Percentiles rank a stretch among this genome's conserved stretches.
Conservation (phyloP, 2,888 invertebrate genomes). For the Synergus laeviventris region DNA sequence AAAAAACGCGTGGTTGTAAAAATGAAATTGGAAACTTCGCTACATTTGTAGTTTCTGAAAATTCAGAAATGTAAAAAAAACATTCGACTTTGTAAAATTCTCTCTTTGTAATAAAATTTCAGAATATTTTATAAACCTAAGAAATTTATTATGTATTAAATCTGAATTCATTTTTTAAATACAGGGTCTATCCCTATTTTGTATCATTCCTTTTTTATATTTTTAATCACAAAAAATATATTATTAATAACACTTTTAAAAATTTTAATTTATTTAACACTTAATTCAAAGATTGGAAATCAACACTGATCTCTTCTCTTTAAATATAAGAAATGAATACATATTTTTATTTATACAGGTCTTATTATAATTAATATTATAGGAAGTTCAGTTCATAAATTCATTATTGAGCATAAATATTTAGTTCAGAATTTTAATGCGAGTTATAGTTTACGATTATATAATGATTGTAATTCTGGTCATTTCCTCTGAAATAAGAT, state of each 20-base stretch:
- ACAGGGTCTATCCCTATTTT: background rate
- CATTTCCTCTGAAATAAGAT: background rate
- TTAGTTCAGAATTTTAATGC: background rate
- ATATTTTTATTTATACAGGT: too few species aligned
- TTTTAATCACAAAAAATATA: background rate
- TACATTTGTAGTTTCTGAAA: constrained; percentile 34
- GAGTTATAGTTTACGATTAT: background rate
- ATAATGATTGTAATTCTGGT: background rate
- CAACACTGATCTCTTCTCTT: too few species aligned
- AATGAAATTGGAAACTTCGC: background rate
- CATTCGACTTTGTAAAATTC: constrained; percentile 45
- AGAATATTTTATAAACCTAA: constrained; percentile 27
- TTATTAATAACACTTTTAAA: too few species aligned
- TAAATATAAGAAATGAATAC: too few species aligned
- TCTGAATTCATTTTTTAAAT: background rate
- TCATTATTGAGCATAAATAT: background rate
- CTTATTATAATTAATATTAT: too few species aligned
- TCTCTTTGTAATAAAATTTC: constrained; percentile 36
- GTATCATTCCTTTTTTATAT: background rate
- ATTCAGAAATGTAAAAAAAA: constrained; percentile 33
- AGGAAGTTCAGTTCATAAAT: background rate
- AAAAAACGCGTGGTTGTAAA: constrained; percentile 28
- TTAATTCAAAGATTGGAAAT: too few species aligned
- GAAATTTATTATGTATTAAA: constrained; percentile 10
- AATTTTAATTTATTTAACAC: too few species aligned